Evolutionary conservation across 2,888 invertebrate genomes (phyloP).

Genomic region (Rugalucina vietnamica): DNA sequence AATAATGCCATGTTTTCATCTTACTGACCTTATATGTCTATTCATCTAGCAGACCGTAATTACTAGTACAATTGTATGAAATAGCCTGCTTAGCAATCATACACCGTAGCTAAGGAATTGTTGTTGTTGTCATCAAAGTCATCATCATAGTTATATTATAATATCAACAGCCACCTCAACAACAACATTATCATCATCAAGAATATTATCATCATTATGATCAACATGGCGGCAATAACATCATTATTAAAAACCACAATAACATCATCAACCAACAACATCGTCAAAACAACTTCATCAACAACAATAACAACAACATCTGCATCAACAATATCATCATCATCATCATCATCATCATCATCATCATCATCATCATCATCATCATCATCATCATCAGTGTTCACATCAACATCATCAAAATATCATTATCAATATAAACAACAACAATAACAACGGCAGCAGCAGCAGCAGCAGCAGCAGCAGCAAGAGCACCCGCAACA

Average conservation of each 20-base stretch:
- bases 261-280: background rate
- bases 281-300: background rate
- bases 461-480: constrained; percentile 3
- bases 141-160: too few relatives aligned
- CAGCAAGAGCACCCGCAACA: constrained; percentile 6
- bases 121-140: too few relatives aligned
- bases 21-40: too few relatives aligned
- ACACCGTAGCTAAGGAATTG: too few relatives aligned
- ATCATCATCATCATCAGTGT: background rate
- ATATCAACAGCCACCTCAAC: too few relatives aligned
- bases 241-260: background rate
- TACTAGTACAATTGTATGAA: too few relatives aligned
- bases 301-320: background rate
- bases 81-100: too few relatives aligned
- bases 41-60: too few relatives aligned
- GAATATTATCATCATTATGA: too few relatives aligned
- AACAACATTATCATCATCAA: too few relatives aligned
- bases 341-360: background rate
- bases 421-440: background rate
- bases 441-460: constrained; percentile 1
- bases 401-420: background rate
- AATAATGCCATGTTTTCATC: too few relatives aligned
- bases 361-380: background rate
- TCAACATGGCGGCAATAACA: background rate
- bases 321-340: background rate